Evolutionary conservation across 2,797 vertebrate genomes (phyloP).

Genomic region (Urocyon cinereoargenteus): DNA sequence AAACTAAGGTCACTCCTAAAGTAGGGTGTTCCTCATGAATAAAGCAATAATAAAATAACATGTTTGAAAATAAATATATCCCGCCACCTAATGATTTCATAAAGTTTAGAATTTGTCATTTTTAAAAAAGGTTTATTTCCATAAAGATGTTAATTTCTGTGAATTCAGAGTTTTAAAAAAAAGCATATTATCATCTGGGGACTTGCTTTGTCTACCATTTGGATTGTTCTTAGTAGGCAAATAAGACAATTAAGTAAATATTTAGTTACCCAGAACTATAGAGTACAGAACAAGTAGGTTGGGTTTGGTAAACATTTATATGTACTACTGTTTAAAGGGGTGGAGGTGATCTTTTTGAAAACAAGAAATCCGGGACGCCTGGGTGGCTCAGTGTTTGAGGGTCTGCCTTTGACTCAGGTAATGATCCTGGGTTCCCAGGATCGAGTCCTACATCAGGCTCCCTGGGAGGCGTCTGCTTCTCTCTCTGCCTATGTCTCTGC

Average conservation of each 20-base stretch:
- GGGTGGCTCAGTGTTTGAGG: too few species aligned
- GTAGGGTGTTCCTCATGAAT: not conserved
- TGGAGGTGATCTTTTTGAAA: not conserved
- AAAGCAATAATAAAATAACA: not conserved
- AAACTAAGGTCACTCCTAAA: not conserved
- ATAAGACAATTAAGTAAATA: not conserved
- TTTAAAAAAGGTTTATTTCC: not conserved
- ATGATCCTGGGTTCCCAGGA: too few species aligned
- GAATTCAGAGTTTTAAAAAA: not conserved
- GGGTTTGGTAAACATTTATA: not conserved
- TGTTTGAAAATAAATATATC: not conserved
- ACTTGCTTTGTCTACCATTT: not conserved
- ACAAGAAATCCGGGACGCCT: not conserved
- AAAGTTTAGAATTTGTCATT: not conserved
- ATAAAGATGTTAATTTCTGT: constrained; percentile 14
- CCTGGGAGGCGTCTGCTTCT: too few species aligned
- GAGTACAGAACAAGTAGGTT: not conserved
- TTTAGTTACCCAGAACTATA: not conserved
- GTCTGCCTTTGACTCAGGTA: too few species aligned
- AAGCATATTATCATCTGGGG: not conserved
- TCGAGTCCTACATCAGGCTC: too few species aligned
- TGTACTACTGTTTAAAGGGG: not conserved
- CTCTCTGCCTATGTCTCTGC: too few species aligned
- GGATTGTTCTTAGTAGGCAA: not conserved
- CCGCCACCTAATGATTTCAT: not conserved